A percentile compares a stretch with the other conserved stretches of the same genome.
Evolutionary conservation across 1,140 invertebrate genomes (phyloP).

Genomic region (Bombus huntii): DNA sequence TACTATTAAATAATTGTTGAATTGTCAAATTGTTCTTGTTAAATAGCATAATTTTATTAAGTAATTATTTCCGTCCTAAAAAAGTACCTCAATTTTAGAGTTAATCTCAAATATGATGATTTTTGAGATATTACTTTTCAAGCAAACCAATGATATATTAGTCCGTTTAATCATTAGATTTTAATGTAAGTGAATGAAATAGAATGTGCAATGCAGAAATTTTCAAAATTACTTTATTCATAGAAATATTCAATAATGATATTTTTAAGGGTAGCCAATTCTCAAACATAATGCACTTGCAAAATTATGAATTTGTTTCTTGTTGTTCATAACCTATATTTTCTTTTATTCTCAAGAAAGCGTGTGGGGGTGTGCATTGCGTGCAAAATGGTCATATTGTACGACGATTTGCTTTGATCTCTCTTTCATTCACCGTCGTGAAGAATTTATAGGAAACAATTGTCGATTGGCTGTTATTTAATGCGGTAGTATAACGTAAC

Average conservation of each 20-base stretch:
- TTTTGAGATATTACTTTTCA: background rate
- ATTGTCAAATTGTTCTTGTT: background rate
- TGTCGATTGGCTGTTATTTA: slow-evolving; percentile 42
- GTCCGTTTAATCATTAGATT: background rate
- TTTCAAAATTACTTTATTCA: background rate
- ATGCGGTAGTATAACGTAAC: slow-evolving; percentile 45
- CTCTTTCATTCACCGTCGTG: background rate
- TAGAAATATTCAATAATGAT: background rate
- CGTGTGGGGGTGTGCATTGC: too few species aligned
- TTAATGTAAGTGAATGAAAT: background rate
- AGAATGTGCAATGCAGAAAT: background rate
- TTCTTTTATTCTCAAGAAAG: background rate
- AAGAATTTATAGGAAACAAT: slow-evolving; percentile 44
- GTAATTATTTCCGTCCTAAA: background rate
- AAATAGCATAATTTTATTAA: background rate
- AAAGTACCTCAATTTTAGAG: background rate
- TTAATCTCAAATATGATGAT: background rate
- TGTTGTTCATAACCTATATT: background rate
- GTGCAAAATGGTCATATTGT: background rate
- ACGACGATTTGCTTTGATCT: background rate
- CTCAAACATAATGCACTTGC: background rate
- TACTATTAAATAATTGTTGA: background rate
- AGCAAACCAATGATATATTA: background rate
- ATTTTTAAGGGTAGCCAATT: background rate
- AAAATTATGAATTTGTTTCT: background rate